Conservation (phyloP, 2,113 vertebrate species). For the Globicephala melas region DNA sequence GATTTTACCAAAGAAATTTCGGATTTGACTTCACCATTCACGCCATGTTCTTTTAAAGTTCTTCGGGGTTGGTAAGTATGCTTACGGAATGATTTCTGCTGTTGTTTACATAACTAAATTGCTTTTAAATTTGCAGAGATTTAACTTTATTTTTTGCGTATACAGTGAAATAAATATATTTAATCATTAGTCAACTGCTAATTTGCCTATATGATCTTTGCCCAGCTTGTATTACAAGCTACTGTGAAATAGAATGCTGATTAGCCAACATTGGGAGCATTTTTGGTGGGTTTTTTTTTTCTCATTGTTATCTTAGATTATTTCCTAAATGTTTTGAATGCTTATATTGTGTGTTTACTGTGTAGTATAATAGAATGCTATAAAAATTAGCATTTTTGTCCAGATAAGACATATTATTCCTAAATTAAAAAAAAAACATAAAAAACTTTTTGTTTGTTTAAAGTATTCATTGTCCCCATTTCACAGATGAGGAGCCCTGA, state of each 20-base stretch:
- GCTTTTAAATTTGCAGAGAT: background rate
- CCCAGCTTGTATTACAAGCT: background rate
- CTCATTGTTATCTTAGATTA: background rate
- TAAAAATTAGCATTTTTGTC: background rate
- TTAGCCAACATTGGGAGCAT: background rate
- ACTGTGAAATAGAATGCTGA: background rate
- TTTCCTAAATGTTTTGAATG: constrained; percentile 25
- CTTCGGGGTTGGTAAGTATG: constrained; percentile 89
- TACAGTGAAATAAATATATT: background rate
- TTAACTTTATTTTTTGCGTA: background rate
- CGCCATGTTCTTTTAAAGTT: constrained; percentile 88
- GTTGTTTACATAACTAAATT: background rate
- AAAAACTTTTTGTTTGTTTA: background rate
- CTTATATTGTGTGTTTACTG: background rate
- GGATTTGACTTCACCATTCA: constrained; percentile 81
- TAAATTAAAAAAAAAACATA: background rate
- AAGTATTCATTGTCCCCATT: background rate
- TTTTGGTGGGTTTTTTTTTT: background rate
- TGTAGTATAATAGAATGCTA: background rate
- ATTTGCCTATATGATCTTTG: background rate
- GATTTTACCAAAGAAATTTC: constrained; percentile 83
- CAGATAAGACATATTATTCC: background rate
- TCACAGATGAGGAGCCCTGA: background rate
- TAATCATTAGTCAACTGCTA: background rate
- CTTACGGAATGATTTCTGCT: constrained; percentile 33